A percentile compares a stretch with the other conserved stretches of the same genome.
Evolutionary conservation across 2,888 invertebrate genomes (phyloP).

Genomic region (Drosophila ezoana): DNA sequence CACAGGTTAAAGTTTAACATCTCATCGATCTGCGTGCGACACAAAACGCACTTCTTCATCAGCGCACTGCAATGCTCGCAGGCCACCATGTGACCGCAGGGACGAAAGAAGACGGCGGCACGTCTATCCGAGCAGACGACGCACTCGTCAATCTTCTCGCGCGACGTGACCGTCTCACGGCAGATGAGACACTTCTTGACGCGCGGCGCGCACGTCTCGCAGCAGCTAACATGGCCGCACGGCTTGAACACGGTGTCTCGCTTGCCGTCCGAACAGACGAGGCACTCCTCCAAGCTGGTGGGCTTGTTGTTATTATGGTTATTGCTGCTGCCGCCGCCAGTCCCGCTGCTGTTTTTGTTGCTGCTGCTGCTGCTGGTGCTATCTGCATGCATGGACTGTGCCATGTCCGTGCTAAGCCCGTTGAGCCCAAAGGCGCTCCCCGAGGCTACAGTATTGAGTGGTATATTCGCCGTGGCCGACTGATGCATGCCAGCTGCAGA

Average conservation of each 20-base stretch:
- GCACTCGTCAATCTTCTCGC: slow-evolving; percentile 97
- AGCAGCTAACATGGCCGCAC: slow-evolving; percentile 97
- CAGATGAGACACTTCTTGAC: slow-evolving; percentile 98
- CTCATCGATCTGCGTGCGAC: slow-evolving; percentile 93
- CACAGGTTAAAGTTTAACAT: slow-evolving; percentile 87
- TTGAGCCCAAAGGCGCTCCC: slow-evolving; percentile 59
- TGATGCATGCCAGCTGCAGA: slow-evolving; percentile 61
- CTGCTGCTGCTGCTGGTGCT: slow-evolving; percentile 62
- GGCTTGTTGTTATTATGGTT: slow-evolving; percentile 65
- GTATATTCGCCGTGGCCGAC: slow-evolving; percentile 67
- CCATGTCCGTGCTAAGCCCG: slow-evolving; percentile 65
- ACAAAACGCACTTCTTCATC: slow-evolving; percentile 99
- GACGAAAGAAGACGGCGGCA: slow-evolving; percentile 96
- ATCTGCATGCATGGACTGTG: slow-evolving; percentile 71
- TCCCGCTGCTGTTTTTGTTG: slow-evolving; percentile 27
- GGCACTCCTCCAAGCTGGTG: slow-evolving; percentile 92
- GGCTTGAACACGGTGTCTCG: slow-evolving; percentile 95
- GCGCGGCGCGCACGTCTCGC: slow-evolving; percentile 93
- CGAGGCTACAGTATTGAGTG: slow-evolving; percentile 55
- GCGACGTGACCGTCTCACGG: slow-evolving; percentile 91
- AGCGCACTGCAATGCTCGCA: slow-evolving; percentile 93
- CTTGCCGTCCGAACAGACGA: slow-evolving; percentile 97
- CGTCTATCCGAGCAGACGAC: slow-evolving; percentile 97
- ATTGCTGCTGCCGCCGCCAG: background rate
- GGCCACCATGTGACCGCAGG: slow-evolving; percentile 94